These are phyloP conservation scores for Choristoneura rosaceana DNA, from an alignment of 2,888 invertebrate genomes.

Conservation along the genomic window DNA sequence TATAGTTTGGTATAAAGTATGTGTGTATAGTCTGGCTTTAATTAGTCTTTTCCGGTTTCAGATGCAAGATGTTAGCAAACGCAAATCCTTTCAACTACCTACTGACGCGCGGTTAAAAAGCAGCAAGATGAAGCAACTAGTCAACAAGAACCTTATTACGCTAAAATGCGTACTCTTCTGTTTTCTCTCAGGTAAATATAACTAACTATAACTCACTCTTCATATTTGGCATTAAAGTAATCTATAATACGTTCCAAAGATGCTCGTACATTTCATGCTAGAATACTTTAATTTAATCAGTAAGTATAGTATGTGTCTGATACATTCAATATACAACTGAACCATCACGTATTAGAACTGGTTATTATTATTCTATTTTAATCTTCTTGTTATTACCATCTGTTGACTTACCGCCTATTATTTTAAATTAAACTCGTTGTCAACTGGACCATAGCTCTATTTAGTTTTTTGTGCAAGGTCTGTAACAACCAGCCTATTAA, in stretches of 20 bases:
- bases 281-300: background rate
- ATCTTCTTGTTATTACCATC: background rate
- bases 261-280: background rate
- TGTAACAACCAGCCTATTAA: constrained; percentile 29
- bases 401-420: background rate
- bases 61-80: constrained; percentile 59
- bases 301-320: background rate
- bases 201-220: constrained; percentile 59
- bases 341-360: background rate
- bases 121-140: constrained; percentile 69
- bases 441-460: constrained; percentile 30
- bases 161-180: constrained; percentile 93
- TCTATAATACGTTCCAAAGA: background rate
- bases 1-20: no score
- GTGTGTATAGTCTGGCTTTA: background rate
- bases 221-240: background rate
- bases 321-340: background rate
- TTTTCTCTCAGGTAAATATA: constrained; percentile 89
- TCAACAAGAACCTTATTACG: constrained; percentile 90
- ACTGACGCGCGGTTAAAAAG: constrained; percentile 46
- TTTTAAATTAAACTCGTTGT: constrained; percentile 3
- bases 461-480: constrained; percentile 31
- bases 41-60: constrained; percentile 54
- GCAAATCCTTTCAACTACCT: constrained; percentile 41
- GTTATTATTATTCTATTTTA: background rate